Percentiles rank a stretch among this genome's conserved stretches.
phyloP scores from a whole-genome alignment of 2,888 invertebrate genomes.

The Aplocera efformata region DNA sequence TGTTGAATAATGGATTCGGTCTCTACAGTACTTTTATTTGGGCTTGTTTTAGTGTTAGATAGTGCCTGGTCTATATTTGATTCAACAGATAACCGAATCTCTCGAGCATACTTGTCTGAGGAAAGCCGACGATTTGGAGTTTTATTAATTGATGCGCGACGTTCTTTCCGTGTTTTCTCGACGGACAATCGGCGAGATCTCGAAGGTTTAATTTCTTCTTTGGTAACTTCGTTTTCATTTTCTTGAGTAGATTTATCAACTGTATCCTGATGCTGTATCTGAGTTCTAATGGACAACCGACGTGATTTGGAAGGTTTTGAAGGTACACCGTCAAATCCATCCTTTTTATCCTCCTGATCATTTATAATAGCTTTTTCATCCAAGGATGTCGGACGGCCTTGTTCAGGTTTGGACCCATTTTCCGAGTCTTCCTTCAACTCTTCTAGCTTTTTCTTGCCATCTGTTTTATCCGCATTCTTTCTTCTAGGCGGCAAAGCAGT shows the following conservation, averaged over 20 bases:
- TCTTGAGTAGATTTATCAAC: conserved; percentile 2
- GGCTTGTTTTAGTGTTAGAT: no score
- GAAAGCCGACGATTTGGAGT: conserved; percentile 15
- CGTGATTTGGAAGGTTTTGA: conserved; percentile 7
- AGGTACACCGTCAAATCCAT: conserved; percentile 1
- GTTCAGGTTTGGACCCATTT: conserved; percentile 42
- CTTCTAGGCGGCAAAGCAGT: conserved; percentile 83
- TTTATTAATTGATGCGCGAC: conserved; percentile 17
- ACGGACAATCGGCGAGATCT: conserved; percentile 36
- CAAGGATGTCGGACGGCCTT: conserved; percentile 33
- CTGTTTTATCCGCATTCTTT: conserved; percentile 52
- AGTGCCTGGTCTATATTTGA: no score
- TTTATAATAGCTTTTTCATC: conserved; percentile 22
- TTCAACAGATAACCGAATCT: conserved; percentile 3
- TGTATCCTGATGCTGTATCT: no score
- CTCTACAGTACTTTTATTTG: no score
- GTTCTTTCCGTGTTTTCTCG: conserved; percentile 21
- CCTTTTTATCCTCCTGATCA: conserved; percentile 4
- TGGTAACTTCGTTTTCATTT: conserved; percentile 34
- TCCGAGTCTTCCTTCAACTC: conserved; percentile 37
- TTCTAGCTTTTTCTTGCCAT: conserved; percentile 38
- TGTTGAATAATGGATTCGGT: no score
- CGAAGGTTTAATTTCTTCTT: conserved; percentile 44
- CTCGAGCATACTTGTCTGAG: no score
- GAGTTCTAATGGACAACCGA: no score